These are phyloP conservation scores for Champsocephalus esox DNA, from an alignment of 2,797 vertebrate species.

Conservation along the genomic window DNA sequence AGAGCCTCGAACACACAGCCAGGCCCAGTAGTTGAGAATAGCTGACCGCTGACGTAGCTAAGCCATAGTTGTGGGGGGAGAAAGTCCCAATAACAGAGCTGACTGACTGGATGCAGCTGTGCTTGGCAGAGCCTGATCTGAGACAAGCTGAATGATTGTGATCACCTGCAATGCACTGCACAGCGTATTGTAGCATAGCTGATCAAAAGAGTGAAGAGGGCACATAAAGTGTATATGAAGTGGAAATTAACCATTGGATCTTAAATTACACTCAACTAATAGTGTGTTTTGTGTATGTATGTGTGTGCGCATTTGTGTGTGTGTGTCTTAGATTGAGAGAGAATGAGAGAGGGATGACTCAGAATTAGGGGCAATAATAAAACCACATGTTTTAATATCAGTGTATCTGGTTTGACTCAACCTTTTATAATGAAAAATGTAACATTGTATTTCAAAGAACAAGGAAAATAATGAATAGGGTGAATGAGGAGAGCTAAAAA, in stretches of 20 bases:
- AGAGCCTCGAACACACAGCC: constrained; percentile 30
- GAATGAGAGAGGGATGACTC: constrained; percentile 5
- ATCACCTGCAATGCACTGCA: constrained; percentile 51
- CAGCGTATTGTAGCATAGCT: background rate
- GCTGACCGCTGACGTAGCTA: constrained; percentile 67
- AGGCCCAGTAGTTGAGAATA: constrained; percentile 55
- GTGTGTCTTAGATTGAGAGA: constrained; percentile 1
- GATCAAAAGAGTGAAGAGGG: constrained; percentile 22
- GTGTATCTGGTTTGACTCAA: constrained; percentile 19
- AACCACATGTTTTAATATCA: constrained; percentile 26
- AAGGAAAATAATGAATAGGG: background rate
- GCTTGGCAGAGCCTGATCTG: constrained; percentile 33
- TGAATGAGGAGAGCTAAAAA: background rate
- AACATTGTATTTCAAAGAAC: constrained; percentile 32
- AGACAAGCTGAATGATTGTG: constrained; percentile 57
- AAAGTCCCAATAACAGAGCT: constrained; percentile 44
- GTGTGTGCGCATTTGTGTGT: background rate
- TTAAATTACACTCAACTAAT: constrained; percentile 31
- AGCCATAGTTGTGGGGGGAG: constrained; percentile 34
- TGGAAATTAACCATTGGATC: constrained; percentile 26
- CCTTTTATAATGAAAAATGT: constrained; percentile 19
- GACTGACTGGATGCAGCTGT: constrained; percentile 74
- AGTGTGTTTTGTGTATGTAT: background rate
- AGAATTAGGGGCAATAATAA: constrained; percentile 29
- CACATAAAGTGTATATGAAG: background rate